Conservation (phyloP, 1,140 invertebrate genomes). For the Halyomorpha halys region DNA sequence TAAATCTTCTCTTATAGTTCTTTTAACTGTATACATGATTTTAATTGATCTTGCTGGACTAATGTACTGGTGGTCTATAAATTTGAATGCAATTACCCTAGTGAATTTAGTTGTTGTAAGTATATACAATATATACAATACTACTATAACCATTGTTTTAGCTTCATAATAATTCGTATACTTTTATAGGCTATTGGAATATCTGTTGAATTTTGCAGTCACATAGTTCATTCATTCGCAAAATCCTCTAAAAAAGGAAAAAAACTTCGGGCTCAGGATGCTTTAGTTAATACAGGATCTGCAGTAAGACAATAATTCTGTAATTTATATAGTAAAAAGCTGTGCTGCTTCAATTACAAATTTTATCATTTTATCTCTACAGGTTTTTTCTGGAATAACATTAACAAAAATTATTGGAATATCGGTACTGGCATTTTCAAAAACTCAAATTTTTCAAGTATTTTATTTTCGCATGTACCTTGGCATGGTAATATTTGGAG, state of each 20-base stretch:
- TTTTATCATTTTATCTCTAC: constrained; percentile 28
- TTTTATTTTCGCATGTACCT: constrained; percentile 99
- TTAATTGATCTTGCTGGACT: constrained; percentile 80
- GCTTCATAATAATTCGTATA: neutral
- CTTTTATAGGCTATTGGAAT: constrained; percentile 77
- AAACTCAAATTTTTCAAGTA: constrained; percentile 92
- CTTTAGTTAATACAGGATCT: constrained; percentile 86
- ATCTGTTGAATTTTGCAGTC: constrained; percentile 96
- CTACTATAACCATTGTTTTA: neutral
- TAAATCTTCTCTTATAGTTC: constrained; percentile 75
- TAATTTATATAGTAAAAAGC: neutral
- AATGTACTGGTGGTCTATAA: constrained; percentile 96
- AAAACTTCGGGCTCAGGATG: constrained; percentile 65
- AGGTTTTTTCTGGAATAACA: constrained; percentile 88
- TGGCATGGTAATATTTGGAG: constrained; percentile 89
- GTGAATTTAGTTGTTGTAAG: constrained; percentile 96
- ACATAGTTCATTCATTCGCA: constrained; percentile 87
- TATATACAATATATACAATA: constrained; percentile 18
- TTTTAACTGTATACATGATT: constrained; percentile 90
- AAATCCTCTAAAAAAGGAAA: constrained; percentile 58
- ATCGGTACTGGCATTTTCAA: constrained; percentile 86
- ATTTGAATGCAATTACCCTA: constrained; percentile 90
- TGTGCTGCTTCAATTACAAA: neutral
- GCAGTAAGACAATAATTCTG: constrained; percentile 51
- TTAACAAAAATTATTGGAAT: constrained; percentile 95